These are phyloP conservation scores for Goniozus legneri DNA, from an alignment of 1,140 invertebrate genomes.

Conservation along the genomic window DNA sequence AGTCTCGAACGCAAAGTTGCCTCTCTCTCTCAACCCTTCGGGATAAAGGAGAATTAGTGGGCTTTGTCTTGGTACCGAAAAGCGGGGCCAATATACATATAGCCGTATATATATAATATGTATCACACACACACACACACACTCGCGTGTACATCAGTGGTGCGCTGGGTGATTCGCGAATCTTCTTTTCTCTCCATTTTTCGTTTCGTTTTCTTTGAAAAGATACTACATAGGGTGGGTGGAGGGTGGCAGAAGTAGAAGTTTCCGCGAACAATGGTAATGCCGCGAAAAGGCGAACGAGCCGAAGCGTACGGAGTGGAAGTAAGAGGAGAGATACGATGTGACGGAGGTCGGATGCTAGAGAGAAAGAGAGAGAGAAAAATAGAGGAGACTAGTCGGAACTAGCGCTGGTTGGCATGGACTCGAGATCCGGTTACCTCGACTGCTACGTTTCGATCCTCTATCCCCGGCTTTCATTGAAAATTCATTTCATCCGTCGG, in stretches of 20 bases:
- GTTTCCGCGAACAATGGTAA: slow-evolving; percentile 19
- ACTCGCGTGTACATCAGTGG: no score
- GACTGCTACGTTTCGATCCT: slow-evolving; percentile 14
- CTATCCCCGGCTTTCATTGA: slow-evolving; percentile 30
- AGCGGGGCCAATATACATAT: no score
- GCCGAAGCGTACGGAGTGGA: slow-evolving; percentile 6
- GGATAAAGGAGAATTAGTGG: no score
- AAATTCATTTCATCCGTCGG: slow-evolving; percentile 42
- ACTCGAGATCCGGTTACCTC: background rate
- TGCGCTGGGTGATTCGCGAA: no score
- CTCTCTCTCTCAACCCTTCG: no score
- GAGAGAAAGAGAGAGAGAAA: background rate
- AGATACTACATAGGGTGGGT: no score
- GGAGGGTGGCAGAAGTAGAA: slow-evolving; percentile 14
- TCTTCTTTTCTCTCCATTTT: no score
- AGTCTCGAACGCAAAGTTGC: no score
- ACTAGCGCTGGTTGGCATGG: background rate
- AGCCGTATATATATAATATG: no score
- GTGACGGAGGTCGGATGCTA: background rate
- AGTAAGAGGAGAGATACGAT: background rate
- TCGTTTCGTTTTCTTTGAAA: no score
- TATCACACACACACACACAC: no score
- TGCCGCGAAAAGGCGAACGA: slow-evolving; percentile 11
- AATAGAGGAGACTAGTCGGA: background rate
- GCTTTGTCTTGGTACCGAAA: no score